Base-by-base conservation (phyloP, 1,140 invertebrate species). In the Cotesia chilonis region DNA sequence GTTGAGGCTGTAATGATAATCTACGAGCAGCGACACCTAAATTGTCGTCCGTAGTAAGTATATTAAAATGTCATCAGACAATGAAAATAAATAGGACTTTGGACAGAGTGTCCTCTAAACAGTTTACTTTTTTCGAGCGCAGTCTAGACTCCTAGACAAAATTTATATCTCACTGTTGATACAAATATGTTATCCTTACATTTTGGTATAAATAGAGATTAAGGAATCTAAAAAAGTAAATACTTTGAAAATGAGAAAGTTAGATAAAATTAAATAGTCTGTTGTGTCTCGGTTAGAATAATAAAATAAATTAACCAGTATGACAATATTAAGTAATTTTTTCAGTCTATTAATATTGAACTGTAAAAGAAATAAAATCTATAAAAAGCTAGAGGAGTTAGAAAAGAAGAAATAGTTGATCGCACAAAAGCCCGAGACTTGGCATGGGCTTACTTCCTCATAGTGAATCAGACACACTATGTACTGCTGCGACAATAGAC, bases 371-470 rank as follows among this genome's bases (percentile, higher is more conserved):
- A 55, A n/a, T 5, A n/a, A 55, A 55, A 55, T 55, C 9, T 12
- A n/a, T 6, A 5, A 61, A 61, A 36, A 20, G 9, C 20, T 20
- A 61, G 20, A 36, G 55, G 10, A 17, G 5, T 10, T 10, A 61
- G 28, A 12, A 61, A 35, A 28, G 59, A 61, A 20, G 28, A 63
- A 28, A 63, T 63, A 37, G 12, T 37, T 38, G 60, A 63, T 63
- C 35, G 14, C 9, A 63, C 60, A 63, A 63, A 63, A 63, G 60
- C 36, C 35, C n/a, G 37, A 36, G 37, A 38, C 35, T 63, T 63
- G 60, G 60, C 60, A 38, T 38, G 60, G 1, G 60, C 60, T 63
- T 63, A 63, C 37, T 63, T 63, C 35, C 60, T 63, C 36, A 38
- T 28, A n/a, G 60, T n/a, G 35, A 28, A 28, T 28, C 41, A 12